These are phyloP conservation scores for Chionoecetes opilio DNA, from an alignment of 1,140 invertebrate genomes.

Conservation along the genomic window DNA sequence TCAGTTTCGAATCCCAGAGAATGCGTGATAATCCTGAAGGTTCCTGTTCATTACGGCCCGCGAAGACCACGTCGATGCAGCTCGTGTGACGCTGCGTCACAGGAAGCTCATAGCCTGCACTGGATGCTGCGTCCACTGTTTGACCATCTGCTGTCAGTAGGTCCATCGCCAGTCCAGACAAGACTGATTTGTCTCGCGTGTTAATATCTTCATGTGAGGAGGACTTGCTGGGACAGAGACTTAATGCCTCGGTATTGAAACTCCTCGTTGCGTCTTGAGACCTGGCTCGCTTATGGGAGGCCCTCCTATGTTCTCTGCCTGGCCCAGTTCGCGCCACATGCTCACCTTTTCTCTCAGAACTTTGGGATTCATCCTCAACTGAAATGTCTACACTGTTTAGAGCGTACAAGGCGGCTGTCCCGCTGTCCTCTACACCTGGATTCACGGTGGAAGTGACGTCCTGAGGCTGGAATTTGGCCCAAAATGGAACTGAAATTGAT, in stretches of 20 bases:
- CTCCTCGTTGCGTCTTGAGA: constrained; percentile 53
- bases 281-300: constrained; percentile 45
- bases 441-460: no score
- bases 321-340: neutral
- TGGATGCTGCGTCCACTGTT: neutral
- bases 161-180: neutral
- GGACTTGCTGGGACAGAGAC: constrained; percentile 16
- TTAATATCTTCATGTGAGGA: constrained; percentile 50
- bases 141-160: constrained; percentile 6
- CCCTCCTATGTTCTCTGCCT: neutral
- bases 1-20: constrained; percentile 43
- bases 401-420: neutral
- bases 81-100: neutral
- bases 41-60: neutral
- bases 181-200: neutral
- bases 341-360: neutral
- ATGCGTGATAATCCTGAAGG: neutral
- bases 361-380: neutral
- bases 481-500: constrained; percentile 60
- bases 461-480: constrained; percentile 13
- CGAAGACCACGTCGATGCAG: constrained; percentile 41
- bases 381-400: neutral
- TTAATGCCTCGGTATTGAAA: neutral
- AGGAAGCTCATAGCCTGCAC: neutral
- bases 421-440: no score